These are phyloP conservation scores for Epizoanthus fatuus DNA, from an alignment of 92 coral and sea anemone genomes.

Conservation along the genomic window DNA sequence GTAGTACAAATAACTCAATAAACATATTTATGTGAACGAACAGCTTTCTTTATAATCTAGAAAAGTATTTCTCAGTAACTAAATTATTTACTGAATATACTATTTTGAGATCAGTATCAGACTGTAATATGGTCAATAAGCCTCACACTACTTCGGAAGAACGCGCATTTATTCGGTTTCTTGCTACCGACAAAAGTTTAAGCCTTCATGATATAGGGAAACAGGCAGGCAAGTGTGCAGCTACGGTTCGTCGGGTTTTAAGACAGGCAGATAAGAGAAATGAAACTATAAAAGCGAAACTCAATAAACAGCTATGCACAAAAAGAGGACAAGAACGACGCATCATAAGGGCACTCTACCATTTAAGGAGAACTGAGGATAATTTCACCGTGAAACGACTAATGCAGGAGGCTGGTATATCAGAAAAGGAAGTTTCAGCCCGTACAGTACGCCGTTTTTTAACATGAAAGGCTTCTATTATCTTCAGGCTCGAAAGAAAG, in stretches of 20 bases:
- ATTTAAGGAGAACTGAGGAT: slow-evolving; percentile 23
- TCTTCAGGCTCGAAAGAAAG: slow-evolving; percentile 52
- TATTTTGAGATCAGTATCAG: not conserved
- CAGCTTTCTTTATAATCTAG: no score
- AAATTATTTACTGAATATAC: no score
- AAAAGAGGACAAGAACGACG: not conserved
- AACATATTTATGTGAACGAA: no score
- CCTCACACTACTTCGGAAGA: not conserved
- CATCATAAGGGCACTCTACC: not conserved
- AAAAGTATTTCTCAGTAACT: no score
- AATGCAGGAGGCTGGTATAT: not conserved
- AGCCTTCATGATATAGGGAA: not conserved
- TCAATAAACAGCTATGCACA: not conserved
- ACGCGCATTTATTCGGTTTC: not conserved
- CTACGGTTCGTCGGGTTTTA: not conserved
- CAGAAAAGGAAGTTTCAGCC: not conserved
- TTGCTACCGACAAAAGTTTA: not conserved
- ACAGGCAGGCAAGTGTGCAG: not conserved
- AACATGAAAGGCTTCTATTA: slow-evolving; percentile 29
- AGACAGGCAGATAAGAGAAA: not conserved
- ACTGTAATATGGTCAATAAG: not conserved
- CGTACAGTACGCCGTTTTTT: slow-evolving; percentile 50
- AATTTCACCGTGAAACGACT: slow-evolving; percentile 34
- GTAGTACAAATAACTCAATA: no score
- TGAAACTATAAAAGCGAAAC: not conserved